These are phyloP conservation scores for Phoeniculus purpureus DNA, from an alignment of 2,797 vertebrate species.

Conservation along the genomic window DNA sequence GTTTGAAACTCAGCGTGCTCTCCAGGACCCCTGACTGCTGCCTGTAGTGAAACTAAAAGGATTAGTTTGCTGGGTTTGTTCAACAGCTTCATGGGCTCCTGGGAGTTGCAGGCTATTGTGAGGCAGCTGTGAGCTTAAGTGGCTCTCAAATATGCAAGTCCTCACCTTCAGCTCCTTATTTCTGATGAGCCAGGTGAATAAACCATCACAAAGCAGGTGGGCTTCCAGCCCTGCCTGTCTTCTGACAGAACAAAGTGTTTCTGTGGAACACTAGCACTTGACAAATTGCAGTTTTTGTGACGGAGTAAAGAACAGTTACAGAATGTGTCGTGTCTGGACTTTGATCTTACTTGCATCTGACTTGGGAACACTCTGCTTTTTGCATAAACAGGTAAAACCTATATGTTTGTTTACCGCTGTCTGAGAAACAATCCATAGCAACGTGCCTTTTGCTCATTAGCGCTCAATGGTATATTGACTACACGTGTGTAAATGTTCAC, in stretches of 20 bases:
- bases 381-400: not conserved
- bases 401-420: not conserved
- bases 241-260: not conserved
- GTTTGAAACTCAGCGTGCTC: not conserved
- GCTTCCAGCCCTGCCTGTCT: not conserved
- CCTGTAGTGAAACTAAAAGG: not conserved
- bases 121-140: not conserved
- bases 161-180: not conserved
- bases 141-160: not conserved
- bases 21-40: not conserved
- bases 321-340: not conserved
- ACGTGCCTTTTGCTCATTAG: not conserved
- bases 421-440: not conserved
- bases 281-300: not conserved
- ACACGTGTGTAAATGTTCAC: not conserved
- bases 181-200: not conserved
- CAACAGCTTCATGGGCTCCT: not conserved
- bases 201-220: not conserved
- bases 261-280: not conserved
- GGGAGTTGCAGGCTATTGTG: not conserved
- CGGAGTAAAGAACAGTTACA: not conserved
- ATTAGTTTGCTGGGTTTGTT: not conserved
- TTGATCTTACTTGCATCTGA: not conserved
- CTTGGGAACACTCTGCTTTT: not conserved
- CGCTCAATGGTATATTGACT: not conserved